These are phyloP conservation scores for Lymantria dispar DNA, from an alignment of 2,888 invertebrate species.

Conservation along the genomic window DNA sequence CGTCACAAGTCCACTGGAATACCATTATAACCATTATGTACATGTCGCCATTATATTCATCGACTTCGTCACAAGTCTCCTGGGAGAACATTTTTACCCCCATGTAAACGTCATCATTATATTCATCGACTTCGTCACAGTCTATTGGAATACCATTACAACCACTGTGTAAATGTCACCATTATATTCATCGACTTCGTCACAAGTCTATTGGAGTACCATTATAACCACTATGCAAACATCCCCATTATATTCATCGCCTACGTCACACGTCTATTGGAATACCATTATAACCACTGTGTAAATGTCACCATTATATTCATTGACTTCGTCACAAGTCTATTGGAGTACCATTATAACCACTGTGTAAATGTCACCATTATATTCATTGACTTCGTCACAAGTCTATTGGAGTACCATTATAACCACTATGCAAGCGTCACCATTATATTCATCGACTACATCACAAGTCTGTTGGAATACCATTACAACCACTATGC, in stretches of 20 bases:
- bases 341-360: neutral
- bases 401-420: neutral
- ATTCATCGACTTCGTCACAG: neutral
- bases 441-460: neutral
- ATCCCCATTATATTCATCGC: neutral
- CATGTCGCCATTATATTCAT: neutral
- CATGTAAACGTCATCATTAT: neutral
- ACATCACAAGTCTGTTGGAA: neutral
- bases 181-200: neutral
- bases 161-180: too few species aligned
- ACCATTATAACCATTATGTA: neutral
- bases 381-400: neutral
- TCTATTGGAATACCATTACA: neutral
- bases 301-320: neutral
- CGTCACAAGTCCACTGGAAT: neutral
- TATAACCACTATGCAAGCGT: neutral
- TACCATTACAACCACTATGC: neutral
- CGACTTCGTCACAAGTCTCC: neutral
- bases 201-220: neutral
- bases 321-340: neutral
- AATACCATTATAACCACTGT: slow-evolving; percentile 1
- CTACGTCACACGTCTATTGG: neutral
- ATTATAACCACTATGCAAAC: neutral
- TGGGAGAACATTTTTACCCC: slow-evolving; percentile 4
- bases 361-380: neutral